These are phyloP conservation scores for Stegostoma tigrinum DNA, from an alignment of 2,113 vertebrate genomes.

Conservation along the genomic window DNA sequence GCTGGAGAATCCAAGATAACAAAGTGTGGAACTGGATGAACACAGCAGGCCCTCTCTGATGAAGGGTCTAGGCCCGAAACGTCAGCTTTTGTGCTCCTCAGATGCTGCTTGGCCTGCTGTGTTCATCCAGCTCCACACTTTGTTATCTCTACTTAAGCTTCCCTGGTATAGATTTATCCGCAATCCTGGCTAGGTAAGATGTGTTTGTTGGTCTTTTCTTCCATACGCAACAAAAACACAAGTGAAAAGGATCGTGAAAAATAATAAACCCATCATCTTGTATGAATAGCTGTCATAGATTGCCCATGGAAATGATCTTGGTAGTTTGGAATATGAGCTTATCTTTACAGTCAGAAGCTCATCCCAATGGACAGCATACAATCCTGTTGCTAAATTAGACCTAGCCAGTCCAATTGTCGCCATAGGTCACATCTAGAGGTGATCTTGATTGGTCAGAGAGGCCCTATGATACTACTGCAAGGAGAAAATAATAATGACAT, in stretches of 20 bases:
- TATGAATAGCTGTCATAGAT: not conserved
- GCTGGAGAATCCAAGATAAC: too few relatives aligned
- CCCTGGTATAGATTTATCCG: not conserved
- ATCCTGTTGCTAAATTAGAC: not conserved
- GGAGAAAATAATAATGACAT: not conserved
- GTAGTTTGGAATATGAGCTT: not conserved
- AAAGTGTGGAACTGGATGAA: too few relatives aligned
- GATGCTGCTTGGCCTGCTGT: too few relatives aligned
- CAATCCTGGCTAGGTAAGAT: not conserved
- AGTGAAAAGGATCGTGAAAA: not conserved
- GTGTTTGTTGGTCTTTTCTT: not conserved
- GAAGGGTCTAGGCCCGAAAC: too few relatives aligned
- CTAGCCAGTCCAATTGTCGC: not conserved
- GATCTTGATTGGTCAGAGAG: not conserved
- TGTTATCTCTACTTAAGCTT: not conserved
- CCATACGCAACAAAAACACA: not conserved
- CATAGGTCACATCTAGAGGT: not conserved
- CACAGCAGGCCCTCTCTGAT: too few relatives aligned
- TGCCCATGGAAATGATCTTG: not conserved
- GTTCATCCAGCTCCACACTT: too few relatives aligned
- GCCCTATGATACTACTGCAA: not conserved
- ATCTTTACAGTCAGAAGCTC: not conserved
- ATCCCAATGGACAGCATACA: not conserved
- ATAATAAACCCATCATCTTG: not conserved
- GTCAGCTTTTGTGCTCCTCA: too few relatives aligned